Percentiles rank a stretch among this genome's conserved stretches.
Conservation (phyloP, 2,113 vertebrate species). For the Otus sunia region DNA sequence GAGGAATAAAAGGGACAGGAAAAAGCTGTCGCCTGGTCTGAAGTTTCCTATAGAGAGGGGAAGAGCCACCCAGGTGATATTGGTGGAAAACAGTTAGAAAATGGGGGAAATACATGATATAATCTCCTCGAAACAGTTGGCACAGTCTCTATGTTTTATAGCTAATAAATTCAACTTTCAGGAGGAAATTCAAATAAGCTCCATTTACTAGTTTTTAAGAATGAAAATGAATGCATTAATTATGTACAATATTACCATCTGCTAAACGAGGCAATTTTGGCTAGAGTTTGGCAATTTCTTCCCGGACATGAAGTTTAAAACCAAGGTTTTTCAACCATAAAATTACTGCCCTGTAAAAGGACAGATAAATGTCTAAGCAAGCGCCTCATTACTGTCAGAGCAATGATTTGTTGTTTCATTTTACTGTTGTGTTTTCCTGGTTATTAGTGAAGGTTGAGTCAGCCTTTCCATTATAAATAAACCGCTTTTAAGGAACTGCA, state of each 20-base stretch:
- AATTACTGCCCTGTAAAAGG: slow-evolving; percentile 41
- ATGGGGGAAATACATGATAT: background rate
- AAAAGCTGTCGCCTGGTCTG: background rate
- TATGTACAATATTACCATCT: slow-evolving; percentile 14
- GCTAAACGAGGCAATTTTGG: slow-evolving; percentile 16
- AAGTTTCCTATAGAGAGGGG: background rate
- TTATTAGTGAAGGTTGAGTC: slow-evolving; percentile 14
- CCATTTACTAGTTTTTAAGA: slow-evolving; percentile 38
- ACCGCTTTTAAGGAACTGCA: background rate
- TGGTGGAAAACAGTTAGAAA: slow-evolving; percentile 21
- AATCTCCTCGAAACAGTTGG: slow-evolving; percentile 3
- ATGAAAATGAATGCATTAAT: slow-evolving; percentile 34
- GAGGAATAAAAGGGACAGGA: background rate
- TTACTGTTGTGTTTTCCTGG: background rate
- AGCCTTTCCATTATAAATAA: slow-evolving; percentile 3
- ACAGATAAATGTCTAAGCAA: slow-evolving; percentile 32
- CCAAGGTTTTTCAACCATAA: slow-evolving; percentile 22
- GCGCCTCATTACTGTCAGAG: slow-evolving; percentile 11
- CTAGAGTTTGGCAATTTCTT: slow-evolving; percentile 1
- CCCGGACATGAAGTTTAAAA: background rate
- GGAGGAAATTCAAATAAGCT: slow-evolving; percentile 16
- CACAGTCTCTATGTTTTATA: background rate
- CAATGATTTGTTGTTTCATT: slow-evolving; percentile 43
- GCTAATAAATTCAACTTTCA: slow-evolving; percentile 57
- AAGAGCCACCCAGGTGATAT: slow-evolving; percentile 4